Conservation (phyloP, 1,140 invertebrate species). For the Ceratoteleas bidentatus region DNA sequence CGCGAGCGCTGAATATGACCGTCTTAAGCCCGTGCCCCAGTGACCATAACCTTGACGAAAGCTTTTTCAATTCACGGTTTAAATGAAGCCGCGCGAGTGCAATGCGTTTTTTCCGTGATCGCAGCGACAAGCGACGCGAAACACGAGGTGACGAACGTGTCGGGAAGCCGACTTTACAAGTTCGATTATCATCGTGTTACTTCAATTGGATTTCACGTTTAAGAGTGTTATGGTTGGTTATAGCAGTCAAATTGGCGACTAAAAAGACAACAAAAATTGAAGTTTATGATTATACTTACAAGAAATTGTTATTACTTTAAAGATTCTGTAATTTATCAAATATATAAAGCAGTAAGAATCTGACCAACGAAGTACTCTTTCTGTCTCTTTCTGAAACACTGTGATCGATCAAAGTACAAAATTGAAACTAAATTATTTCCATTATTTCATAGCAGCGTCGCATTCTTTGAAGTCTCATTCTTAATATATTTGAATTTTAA, state of each 20-base stretch:
- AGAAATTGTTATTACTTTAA: too few species aligned
- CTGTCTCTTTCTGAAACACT: too few species aligned
- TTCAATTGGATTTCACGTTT: constrained; percentile 49
- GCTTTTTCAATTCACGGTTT: constrained; percentile 55
- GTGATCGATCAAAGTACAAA: too few species aligned
- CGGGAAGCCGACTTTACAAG: constrained; percentile 52
- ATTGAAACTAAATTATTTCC: too few species aligned
- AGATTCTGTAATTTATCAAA: too few species aligned
- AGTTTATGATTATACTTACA: too few species aligned
- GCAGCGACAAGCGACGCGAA: not conserved
- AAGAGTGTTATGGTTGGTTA: constrained; percentile 10
- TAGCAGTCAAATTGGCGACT: not conserved
- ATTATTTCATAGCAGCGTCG: too few species aligned
- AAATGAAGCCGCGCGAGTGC: constrained; percentile 49
- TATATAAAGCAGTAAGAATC: too few species aligned
- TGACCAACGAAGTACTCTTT: too few species aligned
- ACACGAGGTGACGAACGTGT: constrained; percentile 54
- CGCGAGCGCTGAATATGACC: constrained; percentile 1
- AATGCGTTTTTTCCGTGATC: constrained; percentile 21
- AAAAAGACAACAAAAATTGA: not conserved
- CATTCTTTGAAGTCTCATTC: too few species aligned
- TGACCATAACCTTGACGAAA: constrained; percentile 44
- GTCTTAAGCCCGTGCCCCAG: constrained; percentile 30
- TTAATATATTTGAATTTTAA: too few species aligned
- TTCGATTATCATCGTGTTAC: constrained; percentile 52